A percentile compares a stretch with the other conserved stretches of the same genome.
Evolutionary conservation across 2,797 vertebrate species (phyloP).

Genomic region (Cyprinodon diabolis): DNA sequence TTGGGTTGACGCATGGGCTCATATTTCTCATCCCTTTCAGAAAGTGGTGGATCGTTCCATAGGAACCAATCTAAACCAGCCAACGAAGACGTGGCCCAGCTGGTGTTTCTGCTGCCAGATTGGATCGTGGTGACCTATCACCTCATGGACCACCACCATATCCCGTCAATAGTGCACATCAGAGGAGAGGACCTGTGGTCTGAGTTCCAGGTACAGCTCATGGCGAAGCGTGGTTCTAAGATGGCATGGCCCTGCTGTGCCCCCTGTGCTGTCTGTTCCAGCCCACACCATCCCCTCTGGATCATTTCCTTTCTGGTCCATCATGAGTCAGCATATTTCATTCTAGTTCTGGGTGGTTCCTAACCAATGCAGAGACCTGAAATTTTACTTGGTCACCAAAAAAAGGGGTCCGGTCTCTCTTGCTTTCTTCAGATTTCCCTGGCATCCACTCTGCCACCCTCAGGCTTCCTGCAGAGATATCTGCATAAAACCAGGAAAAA

Average conservation of each 20-base stretch:
- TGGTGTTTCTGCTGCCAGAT: conserved; percentile 41
- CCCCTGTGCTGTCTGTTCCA: too few species aligned
- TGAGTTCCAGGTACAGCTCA: conserved; percentile 45
- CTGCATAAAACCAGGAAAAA: too few species aligned
- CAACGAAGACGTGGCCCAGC: conserved; percentile 57
- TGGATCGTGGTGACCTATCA: conserved; percentile 58
- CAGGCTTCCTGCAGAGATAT: too few species aligned
- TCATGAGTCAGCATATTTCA: too few species aligned
- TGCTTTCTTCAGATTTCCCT: too few species aligned
- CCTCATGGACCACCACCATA: conserved; percentile 27
- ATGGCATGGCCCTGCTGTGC: neutral
- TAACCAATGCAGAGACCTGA: too few species aligned
- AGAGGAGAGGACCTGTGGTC: conserved; percentile 30
- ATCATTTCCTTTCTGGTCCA: too few species aligned
- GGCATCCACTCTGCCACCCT: too few species aligned
- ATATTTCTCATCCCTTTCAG: conserved; percentile 11
- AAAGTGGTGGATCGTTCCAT: conserved; percentile 67
- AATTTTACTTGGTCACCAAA: too few species aligned
- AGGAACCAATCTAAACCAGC: conserved; percentile 54
- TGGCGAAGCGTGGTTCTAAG: neutral
- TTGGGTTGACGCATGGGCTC: neutral
- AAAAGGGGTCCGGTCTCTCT: too few species aligned
- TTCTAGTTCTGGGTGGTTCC: too few species aligned
- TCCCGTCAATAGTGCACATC: conserved; percentile 50
- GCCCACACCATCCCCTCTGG: too few species aligned